Conservation (phyloP, 2,113 vertebrate genomes). For the Mirza zaza region DNA sequence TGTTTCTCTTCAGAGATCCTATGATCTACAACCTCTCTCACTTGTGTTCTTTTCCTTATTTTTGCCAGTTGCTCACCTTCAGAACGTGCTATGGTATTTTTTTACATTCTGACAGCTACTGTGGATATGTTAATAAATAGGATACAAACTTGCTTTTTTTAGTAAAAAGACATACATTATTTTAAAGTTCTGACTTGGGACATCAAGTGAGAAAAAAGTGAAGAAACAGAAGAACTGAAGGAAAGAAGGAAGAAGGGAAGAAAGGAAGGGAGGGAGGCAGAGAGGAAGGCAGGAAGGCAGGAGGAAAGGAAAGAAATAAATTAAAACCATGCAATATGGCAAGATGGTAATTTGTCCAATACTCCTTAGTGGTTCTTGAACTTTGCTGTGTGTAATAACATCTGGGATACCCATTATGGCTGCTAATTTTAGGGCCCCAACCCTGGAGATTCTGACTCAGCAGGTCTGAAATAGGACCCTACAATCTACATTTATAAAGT, state of each 20-base stretch:
- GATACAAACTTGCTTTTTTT: neutral
- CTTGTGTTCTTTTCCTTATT: neutral
- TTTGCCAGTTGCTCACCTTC: neutral
- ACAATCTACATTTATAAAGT: neutral
- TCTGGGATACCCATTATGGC: neutral
- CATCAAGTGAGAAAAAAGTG: neutral
- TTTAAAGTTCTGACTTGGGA: neutral
- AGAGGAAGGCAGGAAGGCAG: neutral
- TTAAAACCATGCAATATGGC: neutral
- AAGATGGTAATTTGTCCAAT: neutral
- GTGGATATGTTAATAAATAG: neutral
- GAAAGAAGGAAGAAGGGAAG: neutral
- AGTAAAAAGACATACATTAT: neutral
- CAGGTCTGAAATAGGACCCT: neutral
- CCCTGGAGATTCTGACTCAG: neutral
- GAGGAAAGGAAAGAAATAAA: accelerated
- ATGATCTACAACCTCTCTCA: neutral
- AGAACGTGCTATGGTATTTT: neutral
- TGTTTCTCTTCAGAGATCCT: neutral
- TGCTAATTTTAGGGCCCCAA: neutral
- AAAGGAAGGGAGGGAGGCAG: neutral
- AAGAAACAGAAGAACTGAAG: neutral
- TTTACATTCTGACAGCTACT: neutral
- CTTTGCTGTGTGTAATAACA: neutral
- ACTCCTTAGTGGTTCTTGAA: neutral